Percentiles rank a stretch among this genome's conserved stretches.
Evolutionary conservation across 2,113 vertebrate species (phyloP).

Genomic region (Boulengeromyrus knoepffleri): DNA sequence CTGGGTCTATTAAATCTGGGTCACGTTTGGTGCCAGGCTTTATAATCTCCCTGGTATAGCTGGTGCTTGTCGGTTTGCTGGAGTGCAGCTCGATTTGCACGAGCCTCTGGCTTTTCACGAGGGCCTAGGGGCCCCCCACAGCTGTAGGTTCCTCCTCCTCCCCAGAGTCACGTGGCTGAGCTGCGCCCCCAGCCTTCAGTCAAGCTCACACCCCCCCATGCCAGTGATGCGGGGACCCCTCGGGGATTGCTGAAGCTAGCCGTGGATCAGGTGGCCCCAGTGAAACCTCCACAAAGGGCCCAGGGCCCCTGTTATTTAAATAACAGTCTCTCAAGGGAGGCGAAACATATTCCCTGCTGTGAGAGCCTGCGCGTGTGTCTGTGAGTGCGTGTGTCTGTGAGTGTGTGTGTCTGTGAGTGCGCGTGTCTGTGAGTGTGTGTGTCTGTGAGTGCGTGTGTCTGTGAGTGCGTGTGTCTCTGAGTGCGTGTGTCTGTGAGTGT

Average conservation of each 20-base stretch:
- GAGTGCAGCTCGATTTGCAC: not conserved
- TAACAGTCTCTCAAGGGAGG: not conserved
- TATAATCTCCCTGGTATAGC: not conserved
- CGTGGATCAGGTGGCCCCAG: not conserved
- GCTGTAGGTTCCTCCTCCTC: not conserved
- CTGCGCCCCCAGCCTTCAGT: not conserved
- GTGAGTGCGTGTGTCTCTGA: not conserved
- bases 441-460: not conserved
- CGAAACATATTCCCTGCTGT: not conserved
- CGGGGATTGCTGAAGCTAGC: not conserved
- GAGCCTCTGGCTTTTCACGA: not conserved
- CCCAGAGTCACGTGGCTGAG: not conserved
- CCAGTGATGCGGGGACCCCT: not conserved
- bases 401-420: not conserved
- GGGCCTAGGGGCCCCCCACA: not conserved
- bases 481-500: not conserved
- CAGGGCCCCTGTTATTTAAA: not conserved
- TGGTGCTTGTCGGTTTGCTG: not conserved
- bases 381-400: not conserved
- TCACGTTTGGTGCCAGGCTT: not conserved
- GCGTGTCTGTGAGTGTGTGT: not conserved
- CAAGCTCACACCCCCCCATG: not conserved
- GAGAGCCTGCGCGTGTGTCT: not conserved
- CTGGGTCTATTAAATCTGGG: not conserved
- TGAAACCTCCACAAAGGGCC: not conserved